Evolutionary conservation across 2,888 invertebrate species (phyloP).

Genomic region (Drosophila prolongata): DNA sequence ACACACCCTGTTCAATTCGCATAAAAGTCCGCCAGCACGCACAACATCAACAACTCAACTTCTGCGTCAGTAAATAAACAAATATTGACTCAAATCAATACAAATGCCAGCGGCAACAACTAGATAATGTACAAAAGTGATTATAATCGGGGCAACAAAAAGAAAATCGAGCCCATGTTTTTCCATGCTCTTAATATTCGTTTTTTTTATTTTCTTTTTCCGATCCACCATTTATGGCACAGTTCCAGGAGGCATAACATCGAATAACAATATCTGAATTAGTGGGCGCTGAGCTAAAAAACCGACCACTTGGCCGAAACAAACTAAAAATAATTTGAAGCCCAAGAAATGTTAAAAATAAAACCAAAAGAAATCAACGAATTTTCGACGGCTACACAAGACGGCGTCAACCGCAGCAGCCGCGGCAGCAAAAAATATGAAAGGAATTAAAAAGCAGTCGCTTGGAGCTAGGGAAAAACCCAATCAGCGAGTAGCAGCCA

Average conservation of each 20-base stretch:
- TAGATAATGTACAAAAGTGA: slow-evolving; percentile 45
- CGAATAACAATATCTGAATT: slow-evolving; percentile 60
- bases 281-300: slow-evolving; percentile 53
- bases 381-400: slow-evolving; percentile 58
- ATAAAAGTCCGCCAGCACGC: slow-evolving; percentile 40
- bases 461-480: slow-evolving; percentile 60
- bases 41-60: slow-evolving; percentile 50
- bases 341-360: slow-evolving; percentile 73
- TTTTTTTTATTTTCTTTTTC: slow-evolving; percentile 25
- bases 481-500: slow-evolving; percentile 59
- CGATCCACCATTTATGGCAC: slow-evolving; percentile 21
- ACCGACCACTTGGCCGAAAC: slow-evolving; percentile 59
- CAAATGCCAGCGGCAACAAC: slow-evolving; percentile 50
- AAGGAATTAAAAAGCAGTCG: slow-evolving; percentile 73
- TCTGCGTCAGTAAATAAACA: slow-evolving; percentile 72
- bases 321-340: slow-evolving; percentile 70
- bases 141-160: slow-evolving; percentile 36
- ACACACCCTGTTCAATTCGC: slow-evolving; percentile 45
- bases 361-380: slow-evolving; percentile 63
- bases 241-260: slow-evolving; percentile 45
- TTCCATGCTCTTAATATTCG: slow-evolving; percentile 25
- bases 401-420: slow-evolving; percentile 38
- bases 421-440: slow-evolving; percentile 52
- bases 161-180: slow-evolving; percentile 29
- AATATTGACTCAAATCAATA: slow-evolving; percentile 74